Conservation (phyloP, 2,797 vertebrate genomes). For the Tamandua tetradactyla region DNA sequence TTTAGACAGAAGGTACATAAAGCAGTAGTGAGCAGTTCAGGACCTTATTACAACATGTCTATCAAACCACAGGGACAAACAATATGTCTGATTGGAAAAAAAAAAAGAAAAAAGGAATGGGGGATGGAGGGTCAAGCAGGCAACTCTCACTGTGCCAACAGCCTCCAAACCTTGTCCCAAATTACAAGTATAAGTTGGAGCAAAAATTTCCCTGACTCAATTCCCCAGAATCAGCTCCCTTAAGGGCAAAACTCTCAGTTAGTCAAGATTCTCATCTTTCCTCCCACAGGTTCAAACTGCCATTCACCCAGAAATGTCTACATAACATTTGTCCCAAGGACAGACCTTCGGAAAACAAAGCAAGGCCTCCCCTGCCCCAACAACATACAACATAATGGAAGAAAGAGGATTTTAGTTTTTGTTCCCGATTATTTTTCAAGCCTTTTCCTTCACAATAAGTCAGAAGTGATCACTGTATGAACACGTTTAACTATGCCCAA, state of each 20-base stretch:
- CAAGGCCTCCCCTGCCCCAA: accelerated
- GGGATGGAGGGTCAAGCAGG: slow-evolving; percentile 69
- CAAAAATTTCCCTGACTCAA: neutral
- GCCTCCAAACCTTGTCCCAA: neutral
- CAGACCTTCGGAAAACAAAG: neutral
- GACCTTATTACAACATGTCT: slow-evolving; percentile 86
- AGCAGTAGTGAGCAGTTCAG: slow-evolving; percentile 85
- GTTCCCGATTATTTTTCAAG: neutral
- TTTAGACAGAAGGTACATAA: slow-evolving; percentile 88
- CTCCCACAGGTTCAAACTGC: neutral
- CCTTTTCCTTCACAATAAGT: neutral
- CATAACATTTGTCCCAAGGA: neutral
- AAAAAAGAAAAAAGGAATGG: slow-evolving; percentile 65
- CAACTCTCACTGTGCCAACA: slow-evolving; percentile 70
- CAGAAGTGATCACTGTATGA: neutral
- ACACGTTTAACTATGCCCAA: neutral
- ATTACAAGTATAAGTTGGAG: neutral
- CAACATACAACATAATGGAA: neutral
- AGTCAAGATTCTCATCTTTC: neutral
- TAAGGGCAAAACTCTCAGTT: neutral
- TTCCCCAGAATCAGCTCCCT: neutral
- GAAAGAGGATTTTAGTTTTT: neutral
- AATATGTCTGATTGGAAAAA: slow-evolving; percentile 83
- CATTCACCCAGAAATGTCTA: neutral
- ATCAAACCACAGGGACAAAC: slow-evolving; percentile 84